phyloP scores from a whole-genome alignment of 2,113 vertebrate species.

The Pluvialis apricaria region DNA sequence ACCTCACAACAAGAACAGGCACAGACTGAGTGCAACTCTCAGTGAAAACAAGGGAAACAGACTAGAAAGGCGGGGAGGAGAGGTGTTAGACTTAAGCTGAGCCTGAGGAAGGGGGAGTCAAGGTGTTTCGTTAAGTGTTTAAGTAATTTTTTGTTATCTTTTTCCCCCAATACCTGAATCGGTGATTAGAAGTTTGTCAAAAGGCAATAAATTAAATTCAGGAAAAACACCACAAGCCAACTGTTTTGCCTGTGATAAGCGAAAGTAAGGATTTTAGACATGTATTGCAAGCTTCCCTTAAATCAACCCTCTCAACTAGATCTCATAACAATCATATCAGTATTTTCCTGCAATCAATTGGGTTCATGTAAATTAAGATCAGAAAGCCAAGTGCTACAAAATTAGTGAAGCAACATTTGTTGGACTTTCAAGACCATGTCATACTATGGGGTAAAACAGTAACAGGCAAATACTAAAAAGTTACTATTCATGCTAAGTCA shows the following conservation, averaged over 20 bases:
- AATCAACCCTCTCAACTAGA: neutral
- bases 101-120: neutral
- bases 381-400: slow-evolving; percentile 10
- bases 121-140: neutral
- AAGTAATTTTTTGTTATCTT: neutral
- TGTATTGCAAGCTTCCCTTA: neutral
- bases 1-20: neutral
- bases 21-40: neutral
- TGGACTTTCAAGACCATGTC: neutral
- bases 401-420: neutral
- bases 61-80: neutral
- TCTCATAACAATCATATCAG: neutral
- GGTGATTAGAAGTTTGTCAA: neutral
- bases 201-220: neutral
- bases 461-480: neutral
- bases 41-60: neutral
- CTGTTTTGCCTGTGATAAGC: neutral
- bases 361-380: neutral
- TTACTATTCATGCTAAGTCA: slow-evolving; percentile 40
- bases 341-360: neutral
- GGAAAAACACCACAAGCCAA: neutral
- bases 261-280: neutral
- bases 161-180: neutral
- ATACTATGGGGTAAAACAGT: neutral
- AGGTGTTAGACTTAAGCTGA: neutral